These are phyloP conservation scores for Choloepus didactylus DNA, from an alignment of 2,797 vertebrate genomes.

Conservation along the genomic window DNA sequence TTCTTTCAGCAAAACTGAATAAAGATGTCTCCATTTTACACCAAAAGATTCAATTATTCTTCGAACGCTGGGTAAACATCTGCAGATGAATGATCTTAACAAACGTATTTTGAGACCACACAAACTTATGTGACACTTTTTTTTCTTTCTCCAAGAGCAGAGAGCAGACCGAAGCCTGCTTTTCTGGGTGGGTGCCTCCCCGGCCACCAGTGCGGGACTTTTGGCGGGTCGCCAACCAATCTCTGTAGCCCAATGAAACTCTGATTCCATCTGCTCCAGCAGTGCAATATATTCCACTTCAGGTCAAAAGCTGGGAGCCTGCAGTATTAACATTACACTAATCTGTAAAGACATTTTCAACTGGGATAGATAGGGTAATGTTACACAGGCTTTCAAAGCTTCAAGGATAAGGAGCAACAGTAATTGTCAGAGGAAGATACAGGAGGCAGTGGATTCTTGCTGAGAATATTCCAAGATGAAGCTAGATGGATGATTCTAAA, in stretches of 20 bases:
- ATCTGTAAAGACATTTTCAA: constrained; percentile 92
- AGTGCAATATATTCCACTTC: constrained; percentile 89
- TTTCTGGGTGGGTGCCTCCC: constrained; percentile 68
- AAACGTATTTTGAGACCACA: constrained; percentile 72
- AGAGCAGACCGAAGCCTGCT: constrained; percentile 69
- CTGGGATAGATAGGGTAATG: constrained; percentile 90
- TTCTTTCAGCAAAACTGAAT: constrained; percentile 63
- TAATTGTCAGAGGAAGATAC: constrained; percentile 87
- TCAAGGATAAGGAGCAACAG: constrained; percentile 85
- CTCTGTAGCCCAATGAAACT: constrained; percentile 85
- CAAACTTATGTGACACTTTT: constrained; percentile 61
- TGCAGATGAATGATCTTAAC: constrained; percentile 72
- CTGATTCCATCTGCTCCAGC: constrained; percentile 90
- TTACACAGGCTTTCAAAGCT: constrained; percentile 90
- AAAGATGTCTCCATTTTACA: constrained; percentile 69
- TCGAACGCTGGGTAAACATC: constrained; percentile 71
- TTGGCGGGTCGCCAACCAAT: constrained; percentile 89
- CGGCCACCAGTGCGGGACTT: constrained; percentile 74
- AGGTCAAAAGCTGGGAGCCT: constrained; percentile 91
- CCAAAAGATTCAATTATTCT: constrained; percentile 74
- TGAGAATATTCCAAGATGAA: constrained; percentile 81
- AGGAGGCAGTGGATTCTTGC: constrained; percentile 74
- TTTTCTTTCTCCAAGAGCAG: constrained; percentile 52
- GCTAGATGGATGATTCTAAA: constrained; percentile 79
- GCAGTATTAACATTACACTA: constrained; percentile 91